Evolutionary conservation across 2,888 invertebrate species (phyloP).

Genomic region (Acanthosepion lycidas): DNA sequence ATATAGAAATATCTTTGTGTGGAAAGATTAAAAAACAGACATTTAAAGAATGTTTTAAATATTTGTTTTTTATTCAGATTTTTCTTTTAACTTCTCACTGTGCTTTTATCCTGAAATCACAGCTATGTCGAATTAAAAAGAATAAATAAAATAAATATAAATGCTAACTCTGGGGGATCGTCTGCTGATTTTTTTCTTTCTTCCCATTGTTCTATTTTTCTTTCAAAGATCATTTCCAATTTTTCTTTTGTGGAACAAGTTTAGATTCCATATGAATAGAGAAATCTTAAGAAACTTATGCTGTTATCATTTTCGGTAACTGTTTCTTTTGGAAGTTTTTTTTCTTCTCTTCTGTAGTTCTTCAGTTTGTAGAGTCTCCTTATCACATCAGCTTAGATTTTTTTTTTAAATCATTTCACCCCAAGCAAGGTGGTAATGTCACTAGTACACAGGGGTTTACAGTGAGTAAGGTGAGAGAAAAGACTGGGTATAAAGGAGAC

Average conservation of each 20-base stretch:
- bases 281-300: background rate
- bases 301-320: background rate
- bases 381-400: background rate
- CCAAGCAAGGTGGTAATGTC: too few species aligned
- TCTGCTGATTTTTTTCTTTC: background rate
- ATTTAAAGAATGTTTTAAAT: background rate
- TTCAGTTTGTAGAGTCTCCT: too few species aligned
- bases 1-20: background rate
- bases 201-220: background rate
- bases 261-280: background rate
- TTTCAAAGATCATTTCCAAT: background rate
- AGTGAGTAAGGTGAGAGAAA: too few species aligned
- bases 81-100: background rate
- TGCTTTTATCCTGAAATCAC: background rate
- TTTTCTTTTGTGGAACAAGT: background rate
- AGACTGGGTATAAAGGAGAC: too few species aligned
- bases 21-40: background rate
- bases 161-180: background rate
- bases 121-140: background rate
- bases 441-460: too few species aligned
- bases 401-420: too few species aligned
- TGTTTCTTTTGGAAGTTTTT: background rate
- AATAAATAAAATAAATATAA: background rate
- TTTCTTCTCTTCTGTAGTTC: too few species aligned
- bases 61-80: background rate